These are phyloP conservation scores for Drosophila parabipectinata DNA, from an alignment of 1,140 invertebrate species.

Conservation along the genomic window DNA sequence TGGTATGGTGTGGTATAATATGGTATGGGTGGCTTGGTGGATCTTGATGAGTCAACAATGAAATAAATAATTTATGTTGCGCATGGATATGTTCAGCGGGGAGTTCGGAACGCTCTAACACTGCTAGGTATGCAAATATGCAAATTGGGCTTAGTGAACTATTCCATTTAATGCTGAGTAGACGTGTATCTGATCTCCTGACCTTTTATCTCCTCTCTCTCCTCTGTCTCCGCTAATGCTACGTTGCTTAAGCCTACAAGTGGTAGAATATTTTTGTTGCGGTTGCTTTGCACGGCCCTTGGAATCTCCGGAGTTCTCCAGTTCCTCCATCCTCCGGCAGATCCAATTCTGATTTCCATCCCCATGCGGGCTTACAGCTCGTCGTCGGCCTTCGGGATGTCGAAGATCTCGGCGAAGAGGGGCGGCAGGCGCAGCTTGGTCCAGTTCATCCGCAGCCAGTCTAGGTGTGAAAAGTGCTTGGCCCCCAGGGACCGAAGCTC, in stretches of 20 bases:
- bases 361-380: constrained; percentile 60
- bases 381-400: constrained; percentile 96
- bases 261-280: constrained; percentile 54
- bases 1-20: too few relatives aligned
- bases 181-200: constrained; percentile 54
- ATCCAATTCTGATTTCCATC: background rate
- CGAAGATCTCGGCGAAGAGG: constrained; percentile 98
- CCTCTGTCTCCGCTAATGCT: constrained; percentile 46
- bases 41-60: constrained; percentile 68
- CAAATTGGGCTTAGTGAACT: constrained; percentile 61
- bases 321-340: background rate
- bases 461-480: constrained; percentile 93
- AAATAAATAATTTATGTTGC: constrained; percentile 80
- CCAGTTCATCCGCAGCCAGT: constrained; percentile 96
- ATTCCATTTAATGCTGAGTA: constrained; percentile 60
- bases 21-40: background rate
- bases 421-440: constrained; percentile 93
- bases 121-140: constrained; percentile 45
- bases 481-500: constrained; percentile 93
- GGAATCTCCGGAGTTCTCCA: constrained; percentile 8
- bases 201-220: constrained; percentile 26
- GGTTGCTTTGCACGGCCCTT: constrained; percentile 55
- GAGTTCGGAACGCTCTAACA: constrained; percentile 55
- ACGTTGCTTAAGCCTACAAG: constrained; percentile 59
- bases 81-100: constrained; percentile 76